Percentiles rank a stretch among this genome's conserved stretches.
Conservation (phyloP, 2,888 invertebrate genomes). For the Drosophila algonquin region DNA sequence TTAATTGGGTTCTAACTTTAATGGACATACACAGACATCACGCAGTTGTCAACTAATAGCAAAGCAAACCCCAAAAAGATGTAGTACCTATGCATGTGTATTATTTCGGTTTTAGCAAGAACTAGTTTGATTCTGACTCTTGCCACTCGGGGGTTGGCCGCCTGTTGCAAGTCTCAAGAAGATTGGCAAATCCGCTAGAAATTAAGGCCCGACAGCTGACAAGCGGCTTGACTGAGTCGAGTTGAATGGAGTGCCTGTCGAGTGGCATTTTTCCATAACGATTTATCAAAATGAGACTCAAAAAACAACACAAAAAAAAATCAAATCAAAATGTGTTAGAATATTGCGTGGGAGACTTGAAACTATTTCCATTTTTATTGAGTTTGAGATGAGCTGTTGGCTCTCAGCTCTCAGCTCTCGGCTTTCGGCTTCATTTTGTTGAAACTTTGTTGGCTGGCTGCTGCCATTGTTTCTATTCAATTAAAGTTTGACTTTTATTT, state of each 20-base stretch:
- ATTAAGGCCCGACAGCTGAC: constrained; percentile 64
- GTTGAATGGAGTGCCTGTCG: constrained; percentile 40
- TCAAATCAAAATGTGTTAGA: constrained; percentile 28
- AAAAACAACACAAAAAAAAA: background rate
- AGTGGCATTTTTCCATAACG: constrained; percentile 59
- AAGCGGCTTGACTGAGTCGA: constrained; percentile 41
- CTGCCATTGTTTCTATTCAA: constrained; percentile 40
- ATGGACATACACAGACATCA: constrained; percentile 46
- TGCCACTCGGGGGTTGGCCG: constrained; percentile 11
- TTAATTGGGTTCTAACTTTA: constrained; percentile 70
- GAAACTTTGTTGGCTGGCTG: constrained; percentile 8
- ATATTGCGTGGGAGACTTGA: constrained; percentile 62
- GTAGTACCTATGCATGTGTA: constrained; percentile 18
- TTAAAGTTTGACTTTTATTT: constrained; percentile 32
- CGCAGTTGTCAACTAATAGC: constrained; percentile 45
- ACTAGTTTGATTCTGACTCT: constrained; percentile 34
- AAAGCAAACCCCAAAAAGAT: constrained; percentile 33
- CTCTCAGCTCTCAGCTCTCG: constrained; percentile 16
- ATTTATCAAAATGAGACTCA: constrained; percentile 57
- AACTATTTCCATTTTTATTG: constrained; percentile 56
- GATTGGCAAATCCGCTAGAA: constrained; percentile 47
- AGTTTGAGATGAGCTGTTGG: constrained; percentile 52
- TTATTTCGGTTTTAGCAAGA: constrained; percentile 19
- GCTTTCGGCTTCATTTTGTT: constrained; percentile 15
- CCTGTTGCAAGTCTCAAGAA: constrained; percentile 18